Evolutionary conservation across 2,797 vertebrate species (phyloP).

Genomic region (Graptemys geographica): DNA sequence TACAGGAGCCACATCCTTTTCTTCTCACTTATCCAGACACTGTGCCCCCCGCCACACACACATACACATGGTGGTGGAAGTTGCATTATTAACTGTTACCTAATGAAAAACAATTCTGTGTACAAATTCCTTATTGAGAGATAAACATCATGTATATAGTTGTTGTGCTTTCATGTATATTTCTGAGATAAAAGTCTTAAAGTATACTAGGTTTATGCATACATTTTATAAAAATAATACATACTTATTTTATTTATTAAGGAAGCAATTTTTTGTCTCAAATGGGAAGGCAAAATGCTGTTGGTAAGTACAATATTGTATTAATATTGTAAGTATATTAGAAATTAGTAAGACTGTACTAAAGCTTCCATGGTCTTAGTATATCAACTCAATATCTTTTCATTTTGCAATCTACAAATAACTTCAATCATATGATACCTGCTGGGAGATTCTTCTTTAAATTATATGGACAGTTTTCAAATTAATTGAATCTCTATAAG

Average conservation of each 20-base stretch:
- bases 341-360: neutral
- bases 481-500: neutral
- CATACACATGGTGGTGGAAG: neutral
- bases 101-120: neutral
- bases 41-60: neutral
- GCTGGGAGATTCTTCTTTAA: neutral
- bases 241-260: conserved; percentile 77
- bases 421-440: neutral
- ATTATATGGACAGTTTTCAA: neutral
- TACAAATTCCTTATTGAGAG: neutral
- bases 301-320: conserved; percentile 84
- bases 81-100: neutral
- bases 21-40: neutral
- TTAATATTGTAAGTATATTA: conserved; percentile 15
- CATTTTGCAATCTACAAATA: neutral
- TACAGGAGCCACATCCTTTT: neutral
- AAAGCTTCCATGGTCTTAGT: neutral
- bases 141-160: neutral
- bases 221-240: conserved; percentile 52
- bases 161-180: neutral
- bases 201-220: neutral
- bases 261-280: conserved; percentile 88
- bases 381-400: neutral
- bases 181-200: neutral
- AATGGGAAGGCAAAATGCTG: conserved; percentile 83